Evolutionary conservation across 2,113 vertebrate species (phyloP).

Genomic region (Neopipo cinnamomea): DNA sequence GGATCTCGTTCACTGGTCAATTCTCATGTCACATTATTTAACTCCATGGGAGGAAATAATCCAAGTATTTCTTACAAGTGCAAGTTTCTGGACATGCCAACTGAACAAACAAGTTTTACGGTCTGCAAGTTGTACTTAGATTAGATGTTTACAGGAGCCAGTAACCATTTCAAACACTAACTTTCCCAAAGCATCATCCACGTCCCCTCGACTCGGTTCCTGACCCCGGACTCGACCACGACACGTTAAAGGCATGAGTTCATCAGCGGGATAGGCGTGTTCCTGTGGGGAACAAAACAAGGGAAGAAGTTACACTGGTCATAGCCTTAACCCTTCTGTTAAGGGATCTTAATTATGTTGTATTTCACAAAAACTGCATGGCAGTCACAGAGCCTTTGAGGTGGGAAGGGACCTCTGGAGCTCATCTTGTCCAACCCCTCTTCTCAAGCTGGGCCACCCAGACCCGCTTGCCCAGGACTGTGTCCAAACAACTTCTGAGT

Average conservation of each 20-base stretch:
- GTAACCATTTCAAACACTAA: conserved; percentile 71
- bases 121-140: not conserved
- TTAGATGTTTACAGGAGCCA: not conserved
- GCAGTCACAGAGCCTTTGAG: not conserved
- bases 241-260: conserved; percentile 98
- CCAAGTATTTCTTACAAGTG: not conserved
- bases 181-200: conserved; percentile 97
- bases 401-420: not conserved
- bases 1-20: not conserved
- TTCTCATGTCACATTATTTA: not conserved
- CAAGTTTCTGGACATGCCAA: not conserved
- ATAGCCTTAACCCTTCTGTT: not conserved
- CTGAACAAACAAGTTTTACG: not conserved
- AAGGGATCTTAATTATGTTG: not conserved
- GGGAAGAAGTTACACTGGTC: not conserved
- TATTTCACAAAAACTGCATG: not conserved
- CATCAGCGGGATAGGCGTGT: conserved; percentile 97
- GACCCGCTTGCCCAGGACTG: not conserved
- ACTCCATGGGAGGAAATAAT: not conserved
- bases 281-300: conserved; percentile 75
- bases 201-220: conserved; percentile 94
- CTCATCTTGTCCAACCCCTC: not conserved
- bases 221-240: conserved; percentile 93
- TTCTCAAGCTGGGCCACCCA: not conserved
- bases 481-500: not conserved